These are phyloP conservation scores for Nomada fucata DNA, from an alignment of 2,888 invertebrate genomes.

Conservation along the genomic window DNA sequence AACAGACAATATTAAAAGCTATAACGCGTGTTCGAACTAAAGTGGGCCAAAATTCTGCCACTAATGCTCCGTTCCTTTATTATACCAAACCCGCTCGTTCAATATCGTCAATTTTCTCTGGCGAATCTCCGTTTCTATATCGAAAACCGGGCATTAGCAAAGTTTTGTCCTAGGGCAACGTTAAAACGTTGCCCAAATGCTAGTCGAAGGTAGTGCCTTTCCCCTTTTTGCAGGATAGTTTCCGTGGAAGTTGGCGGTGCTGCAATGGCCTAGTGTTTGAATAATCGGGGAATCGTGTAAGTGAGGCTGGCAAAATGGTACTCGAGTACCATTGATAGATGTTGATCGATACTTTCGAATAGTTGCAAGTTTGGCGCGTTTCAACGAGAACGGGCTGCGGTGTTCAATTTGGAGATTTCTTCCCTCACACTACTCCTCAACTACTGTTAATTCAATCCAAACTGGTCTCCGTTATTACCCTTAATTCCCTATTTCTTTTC, in stretches of 20 bases:
- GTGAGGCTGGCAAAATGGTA: constrained; percentile 27
- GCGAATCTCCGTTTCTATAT: no score
- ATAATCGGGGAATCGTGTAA: constrained; percentile 41
- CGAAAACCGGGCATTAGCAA: no score
- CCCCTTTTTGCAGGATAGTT: background rate
- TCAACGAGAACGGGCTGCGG: background rate
- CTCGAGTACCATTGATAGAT: constrained; percentile 29
- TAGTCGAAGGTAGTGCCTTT: background rate
- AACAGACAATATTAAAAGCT: constrained; percentile 2
- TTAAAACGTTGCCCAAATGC: background rate
- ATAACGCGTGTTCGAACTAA: background rate
- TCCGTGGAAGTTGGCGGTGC: constrained; percentile 7
- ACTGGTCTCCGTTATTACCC: background rate
- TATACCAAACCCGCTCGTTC: no score
- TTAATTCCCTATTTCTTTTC: no score
- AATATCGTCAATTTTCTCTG: no score
- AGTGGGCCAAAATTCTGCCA: background rate
- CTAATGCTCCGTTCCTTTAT: background rate
- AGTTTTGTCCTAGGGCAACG: no score
- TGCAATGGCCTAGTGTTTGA: constrained; percentile 18
- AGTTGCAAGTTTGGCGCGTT: constrained; percentile 33
- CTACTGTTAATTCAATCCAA: background rate
- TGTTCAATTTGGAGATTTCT: constrained; percentile 10
- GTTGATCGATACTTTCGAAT: constrained; percentile 48
- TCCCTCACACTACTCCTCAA: background rate